These are phyloP conservation scores for Mohoua ochrocephala DNA, from an alignment of 2,113 vertebrate species.

Conservation along the genomic window DNA sequence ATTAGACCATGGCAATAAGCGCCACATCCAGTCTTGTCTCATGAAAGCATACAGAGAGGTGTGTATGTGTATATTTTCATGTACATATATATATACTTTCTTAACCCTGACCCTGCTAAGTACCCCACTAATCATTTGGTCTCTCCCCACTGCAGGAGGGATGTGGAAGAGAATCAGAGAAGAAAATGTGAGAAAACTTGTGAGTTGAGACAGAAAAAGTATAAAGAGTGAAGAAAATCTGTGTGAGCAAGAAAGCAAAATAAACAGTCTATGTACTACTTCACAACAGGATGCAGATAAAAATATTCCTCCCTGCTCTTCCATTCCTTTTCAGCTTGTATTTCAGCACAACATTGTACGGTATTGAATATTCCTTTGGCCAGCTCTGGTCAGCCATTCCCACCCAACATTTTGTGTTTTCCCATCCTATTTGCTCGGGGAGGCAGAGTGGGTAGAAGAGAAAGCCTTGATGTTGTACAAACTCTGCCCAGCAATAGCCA, in stretches of 20 bases:
- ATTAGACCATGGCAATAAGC: no score
- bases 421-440: fast-evolving
- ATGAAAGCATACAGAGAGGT: neutral
- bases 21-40: neutral
- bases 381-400: neutral
- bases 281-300: neutral
- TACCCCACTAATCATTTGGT: neutral
- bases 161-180: neutral
- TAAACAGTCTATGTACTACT: neutral
- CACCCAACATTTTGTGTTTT: neutral
- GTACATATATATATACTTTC: neutral
- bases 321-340: neutral
- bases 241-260: fast-evolving
- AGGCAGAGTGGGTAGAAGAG: neutral
- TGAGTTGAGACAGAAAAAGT: neutral
- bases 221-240: neutral
- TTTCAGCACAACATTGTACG: neutral
- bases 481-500: neutral
- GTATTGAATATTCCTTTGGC: neutral
- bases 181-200: neutral
- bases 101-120: neutral
- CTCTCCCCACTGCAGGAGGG: neutral
- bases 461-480: neutral
- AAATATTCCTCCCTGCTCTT: neutral
- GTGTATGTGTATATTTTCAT: no score